These are phyloP conservation scores for Ochropleura plecta DNA, from an alignment of 2,888 invertebrate species.

Conservation along the genomic window DNA sequence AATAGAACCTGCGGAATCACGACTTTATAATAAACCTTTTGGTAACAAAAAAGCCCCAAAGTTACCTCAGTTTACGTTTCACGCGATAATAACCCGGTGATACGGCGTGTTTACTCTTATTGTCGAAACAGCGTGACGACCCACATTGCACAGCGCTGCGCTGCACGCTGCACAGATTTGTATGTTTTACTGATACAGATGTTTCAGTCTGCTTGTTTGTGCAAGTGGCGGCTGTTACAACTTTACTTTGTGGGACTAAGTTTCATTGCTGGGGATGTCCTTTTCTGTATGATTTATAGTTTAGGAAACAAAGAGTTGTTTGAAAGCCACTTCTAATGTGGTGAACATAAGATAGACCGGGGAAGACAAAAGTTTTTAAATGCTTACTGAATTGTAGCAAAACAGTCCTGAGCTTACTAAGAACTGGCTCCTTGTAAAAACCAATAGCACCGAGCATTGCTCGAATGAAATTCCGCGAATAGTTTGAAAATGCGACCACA, in stretches of 20 bases:
- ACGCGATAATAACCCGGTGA: slow-evolving; percentile 31
- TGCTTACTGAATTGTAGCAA: not conserved
- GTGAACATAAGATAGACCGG: not conserved
- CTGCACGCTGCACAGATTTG: slow-evolving; percentile 28
- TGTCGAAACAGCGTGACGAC: slow-evolving; percentile 51
- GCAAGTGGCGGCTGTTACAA: slow-evolving; percentile 22
- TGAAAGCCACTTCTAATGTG: not conserved
- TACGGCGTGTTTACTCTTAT: slow-evolving; percentile 47
- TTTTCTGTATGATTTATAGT: slow-evolving; percentile 6
- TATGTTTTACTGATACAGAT: slow-evolving; percentile 42
- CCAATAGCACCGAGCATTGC: not conserved
- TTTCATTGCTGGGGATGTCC: not conserved
- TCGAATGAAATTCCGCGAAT: slow-evolving; percentile 1
- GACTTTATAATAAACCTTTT: not conserved
- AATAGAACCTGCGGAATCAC: slow-evolving; percentile 6
- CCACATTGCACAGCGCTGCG: slow-evolving; percentile 44
- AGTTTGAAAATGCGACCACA: not conserved
- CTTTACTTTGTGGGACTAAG: slow-evolving; percentile 35
- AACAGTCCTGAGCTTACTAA: slow-evolving; percentile 1
- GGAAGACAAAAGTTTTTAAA: not conserved
- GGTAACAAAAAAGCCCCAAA: not conserved
- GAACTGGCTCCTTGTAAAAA: slow-evolving; percentile 12
- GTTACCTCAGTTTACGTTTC: slow-evolving; percentile 23
- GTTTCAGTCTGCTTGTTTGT: slow-evolving; percentile 43
- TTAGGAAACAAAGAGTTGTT: not conserved